Evolutionary conservation across 1,140 invertebrate genomes (phyloP).

Genomic region (Anastrepha obliqua): DNA sequence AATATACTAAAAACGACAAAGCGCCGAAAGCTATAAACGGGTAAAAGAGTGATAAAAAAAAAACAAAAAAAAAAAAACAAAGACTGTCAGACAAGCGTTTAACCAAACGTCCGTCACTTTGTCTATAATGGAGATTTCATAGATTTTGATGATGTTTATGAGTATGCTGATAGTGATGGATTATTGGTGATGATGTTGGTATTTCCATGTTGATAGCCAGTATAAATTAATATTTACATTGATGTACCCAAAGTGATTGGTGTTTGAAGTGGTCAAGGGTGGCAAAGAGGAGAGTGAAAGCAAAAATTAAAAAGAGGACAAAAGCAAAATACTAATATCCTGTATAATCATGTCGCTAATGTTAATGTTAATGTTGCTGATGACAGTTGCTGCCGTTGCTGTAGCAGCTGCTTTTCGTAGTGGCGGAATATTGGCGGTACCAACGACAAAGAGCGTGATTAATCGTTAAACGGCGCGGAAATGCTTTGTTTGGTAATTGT

Average conservation of each 20-base stretch:
- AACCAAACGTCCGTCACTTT: background rate
- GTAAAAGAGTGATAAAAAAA: background rate
- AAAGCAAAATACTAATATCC: background rate
- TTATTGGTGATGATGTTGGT: conserved; percentile 32
- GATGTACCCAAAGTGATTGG: background rate
- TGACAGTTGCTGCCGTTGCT: conserved; percentile 19
- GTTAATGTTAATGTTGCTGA: conserved; percentile 59
- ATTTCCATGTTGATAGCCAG: background rate
- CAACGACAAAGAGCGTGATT: conserved; percentile 62
- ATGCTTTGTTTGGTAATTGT: conserved; percentile 37
- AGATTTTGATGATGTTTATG: conserved; percentile 36
- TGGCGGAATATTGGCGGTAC: background rate
- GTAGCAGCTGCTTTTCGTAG: background rate
- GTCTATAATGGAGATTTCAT: conserved; percentile 4
- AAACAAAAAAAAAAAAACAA: background rate
- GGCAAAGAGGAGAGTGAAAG: background rate
- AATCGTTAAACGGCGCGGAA: conserved; percentile 59
- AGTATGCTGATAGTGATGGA: conserved; percentile 37
- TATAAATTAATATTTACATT: background rate
- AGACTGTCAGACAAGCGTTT: background rate
- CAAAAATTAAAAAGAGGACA: background rate
- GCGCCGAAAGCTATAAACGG: background rate
- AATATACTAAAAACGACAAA: background rate
- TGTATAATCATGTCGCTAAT: conserved; percentile 44
- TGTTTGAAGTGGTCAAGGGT: background rate